Base-by-base conservation (phyloP, 2,797 vertebrate species). In the Cyprinodon diabolis region DNA sequence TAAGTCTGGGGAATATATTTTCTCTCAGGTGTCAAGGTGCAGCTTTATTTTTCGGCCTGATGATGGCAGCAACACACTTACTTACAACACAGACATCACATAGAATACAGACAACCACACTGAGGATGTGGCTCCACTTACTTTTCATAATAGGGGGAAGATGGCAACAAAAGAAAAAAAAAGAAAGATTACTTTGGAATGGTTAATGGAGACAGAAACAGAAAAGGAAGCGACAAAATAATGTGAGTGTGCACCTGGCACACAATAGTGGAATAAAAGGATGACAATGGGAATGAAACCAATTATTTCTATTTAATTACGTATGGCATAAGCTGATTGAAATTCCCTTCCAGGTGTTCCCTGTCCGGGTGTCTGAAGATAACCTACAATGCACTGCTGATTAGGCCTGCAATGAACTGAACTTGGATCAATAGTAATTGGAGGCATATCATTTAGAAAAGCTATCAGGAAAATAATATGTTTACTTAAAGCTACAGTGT, bases 61-160 rank as follows among this genome's bases (percentile, higher is more conserved):
- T 94, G 95, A 93, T 94, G 95, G 94, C 94, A 95, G 94, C 93
- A 95, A 78, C 76, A 93, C 90, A 90, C 93, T 87, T 90, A 88
- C 78, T 79, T 86, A 89, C 79, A 68, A 79, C 77, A 84, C 79
- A 75, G 73, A 74, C 56, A 82, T 76, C 76, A 69, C 74, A 82
- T 78, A 84, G 48, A 82, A 54, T n/a, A 89, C 78, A 77, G 66
- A 86, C 63, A 72, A 80, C 25, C 85, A 91, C 83, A 78, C 83
- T 82, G 71, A 87, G 66, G 75, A 85, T 78, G 69, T 87, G 72
- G 85, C 87, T 76, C 85, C 75, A 94, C 93, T 94, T 93, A 93
- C 93, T 91, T 92, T 93, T 90, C 55, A 86, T 80, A 87, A 91
- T 89, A 92, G 77, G 90, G 91, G 84, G 90, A 83, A 87, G 87